phyloP scores from a whole-genome alignment of 1,140 invertebrate genomes.

The Temnothorax curvispinosus region DNA sequence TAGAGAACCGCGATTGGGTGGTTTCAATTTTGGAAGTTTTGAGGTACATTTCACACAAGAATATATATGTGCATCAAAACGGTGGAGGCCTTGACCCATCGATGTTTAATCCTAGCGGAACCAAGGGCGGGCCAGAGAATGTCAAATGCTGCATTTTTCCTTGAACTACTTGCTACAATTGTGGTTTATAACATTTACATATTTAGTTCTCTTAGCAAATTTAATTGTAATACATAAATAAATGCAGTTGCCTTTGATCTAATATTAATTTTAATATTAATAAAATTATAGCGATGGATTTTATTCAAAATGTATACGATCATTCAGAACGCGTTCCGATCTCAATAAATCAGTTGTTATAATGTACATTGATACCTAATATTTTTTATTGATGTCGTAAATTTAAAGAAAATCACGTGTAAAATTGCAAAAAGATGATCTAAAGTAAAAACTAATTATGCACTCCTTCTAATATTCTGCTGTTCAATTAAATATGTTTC shows the following conservation, averaged over 20 bases:
- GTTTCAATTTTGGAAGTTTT: constrained; percentile 25
- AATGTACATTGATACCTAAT: not conserved
- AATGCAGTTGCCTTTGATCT: not conserved
- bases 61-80: not conserved
- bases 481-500: not conserved
- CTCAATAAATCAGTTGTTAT: not conserved
- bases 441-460: not conserved
- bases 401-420: not conserved
- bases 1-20: not conserved
- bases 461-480: not conserved
- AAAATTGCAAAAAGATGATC: not conserved
- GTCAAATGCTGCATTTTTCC: constrained; percentile 3
- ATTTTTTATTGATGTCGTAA: not conserved
- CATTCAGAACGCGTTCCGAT: not conserved
- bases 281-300: not conserved
- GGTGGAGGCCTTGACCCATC: constrained; percentile 26
- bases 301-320: not conserved
- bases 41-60: not conserved
- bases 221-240: not conserved
- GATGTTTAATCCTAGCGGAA: constrained; percentile 19
- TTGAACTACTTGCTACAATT: constrained; percentile 32
- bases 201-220: not conserved
- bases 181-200: not conserved
- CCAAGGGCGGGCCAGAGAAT: constrained; percentile 18
- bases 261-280: constrained; percentile 4